Evolutionary conservation across 2,113 vertebrate genomes (phyloP).

Genomic region (Pangasianodon gigas): DNA sequence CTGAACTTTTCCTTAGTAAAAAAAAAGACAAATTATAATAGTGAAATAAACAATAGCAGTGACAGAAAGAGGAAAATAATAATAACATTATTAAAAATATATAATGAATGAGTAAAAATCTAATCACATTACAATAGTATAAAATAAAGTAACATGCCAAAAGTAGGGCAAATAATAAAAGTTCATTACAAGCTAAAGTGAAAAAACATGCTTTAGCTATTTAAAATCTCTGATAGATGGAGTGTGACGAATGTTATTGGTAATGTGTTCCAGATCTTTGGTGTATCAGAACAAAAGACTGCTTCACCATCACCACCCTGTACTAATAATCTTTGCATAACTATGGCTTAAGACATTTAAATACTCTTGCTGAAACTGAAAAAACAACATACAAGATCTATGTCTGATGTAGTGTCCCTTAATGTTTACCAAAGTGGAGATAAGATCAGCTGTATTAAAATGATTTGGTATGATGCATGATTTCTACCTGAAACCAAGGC

Average conservation of each 20-base stretch:
- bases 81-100: not conserved
- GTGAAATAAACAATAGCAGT: not conserved
- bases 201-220: not conserved
- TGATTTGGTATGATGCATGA: constrained; percentile 1
- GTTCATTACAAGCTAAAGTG: not conserved
- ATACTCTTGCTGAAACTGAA: too few species aligned
- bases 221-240: not conserved
- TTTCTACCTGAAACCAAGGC: constrained; percentile 15
- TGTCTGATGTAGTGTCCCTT: not conserved
- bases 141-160: not conserved
- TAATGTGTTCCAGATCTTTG: constrained; percentile 1
- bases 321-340: not conserved
- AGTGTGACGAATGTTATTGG: not conserved
- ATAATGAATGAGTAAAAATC: not conserved
- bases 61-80: not conserved
- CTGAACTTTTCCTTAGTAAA: not conserved
- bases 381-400: not conserved
- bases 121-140: not conserved
- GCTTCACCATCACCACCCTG: not conserved
- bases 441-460: not conserved
- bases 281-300: not conserved
- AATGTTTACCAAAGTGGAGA: not conserved
- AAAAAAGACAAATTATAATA: not conserved
- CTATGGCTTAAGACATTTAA: not conserved
- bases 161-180: not conserved